Conservation (phyloP, 2,113 vertebrate species). For the Chionomys nivalis region DNA sequence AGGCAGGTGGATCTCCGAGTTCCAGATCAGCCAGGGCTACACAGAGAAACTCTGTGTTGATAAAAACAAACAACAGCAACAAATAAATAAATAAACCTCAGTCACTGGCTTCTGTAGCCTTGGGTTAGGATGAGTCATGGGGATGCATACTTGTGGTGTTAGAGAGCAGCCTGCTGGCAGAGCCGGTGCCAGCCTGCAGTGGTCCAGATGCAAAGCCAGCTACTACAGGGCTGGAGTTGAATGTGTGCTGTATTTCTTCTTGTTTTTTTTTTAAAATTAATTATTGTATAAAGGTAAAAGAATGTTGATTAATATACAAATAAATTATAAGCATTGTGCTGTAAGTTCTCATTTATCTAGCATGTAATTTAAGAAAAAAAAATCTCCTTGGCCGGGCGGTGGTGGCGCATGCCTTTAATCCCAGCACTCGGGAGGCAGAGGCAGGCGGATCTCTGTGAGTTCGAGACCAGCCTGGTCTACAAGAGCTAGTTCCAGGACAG, state of each 20-base stretch:
- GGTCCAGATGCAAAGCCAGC: not conserved
- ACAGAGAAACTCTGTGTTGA: not conserved
- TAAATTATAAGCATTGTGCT: not conserved
- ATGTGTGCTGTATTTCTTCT: not conserved
- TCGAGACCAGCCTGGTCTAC: too few species aligned
- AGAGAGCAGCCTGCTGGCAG: conserved; percentile 74
- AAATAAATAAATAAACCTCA: not conserved
- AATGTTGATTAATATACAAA: conserved; percentile 35
- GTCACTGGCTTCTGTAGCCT: not conserved
- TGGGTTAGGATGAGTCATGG: conserved; percentile 55
- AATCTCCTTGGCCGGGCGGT: not conserved
- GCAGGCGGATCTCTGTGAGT: too few species aligned
- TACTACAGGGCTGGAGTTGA: not conserved
- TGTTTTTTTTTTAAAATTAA: conserved; percentile 3
- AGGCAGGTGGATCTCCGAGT: not conserved
- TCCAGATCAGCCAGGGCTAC: not conserved
- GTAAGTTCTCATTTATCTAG: conserved; percentile 3
- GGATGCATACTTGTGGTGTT: not conserved
- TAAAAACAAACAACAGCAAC: not conserved
- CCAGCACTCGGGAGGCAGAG: too few species aligned
- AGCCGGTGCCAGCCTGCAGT: not conserved
- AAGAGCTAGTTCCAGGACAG: too few species aligned
- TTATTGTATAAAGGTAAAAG: conserved; percentile 26
- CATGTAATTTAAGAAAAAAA: conserved; percentile 29
- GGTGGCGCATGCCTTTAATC: too few species aligned